Evolutionary conservation across 1,140 invertebrate species (phyloP).

Genomic region (Cardiocondyla obscurior): DNA sequence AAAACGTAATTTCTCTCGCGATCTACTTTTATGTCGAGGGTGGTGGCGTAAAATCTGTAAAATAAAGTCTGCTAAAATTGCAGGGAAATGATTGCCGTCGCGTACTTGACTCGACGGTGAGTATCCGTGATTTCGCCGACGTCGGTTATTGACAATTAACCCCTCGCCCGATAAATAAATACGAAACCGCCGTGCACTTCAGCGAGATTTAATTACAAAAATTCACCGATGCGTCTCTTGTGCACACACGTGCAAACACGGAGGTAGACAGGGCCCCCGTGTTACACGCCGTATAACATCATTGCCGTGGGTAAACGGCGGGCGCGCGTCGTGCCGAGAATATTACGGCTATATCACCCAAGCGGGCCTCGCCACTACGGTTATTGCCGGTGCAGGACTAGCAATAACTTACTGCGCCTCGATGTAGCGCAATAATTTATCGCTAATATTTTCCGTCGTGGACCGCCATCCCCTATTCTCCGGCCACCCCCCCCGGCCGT

Average conservation of each 20-base stretch:
- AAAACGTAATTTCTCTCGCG: background rate
- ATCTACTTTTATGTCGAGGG: background rate
- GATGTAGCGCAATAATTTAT: constrained; percentile 70
- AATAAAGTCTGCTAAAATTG: background rate
- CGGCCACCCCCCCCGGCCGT: background rate
- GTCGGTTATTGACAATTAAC: constrained; percentile 47
- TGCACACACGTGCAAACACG: background rate
- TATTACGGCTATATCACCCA: constrained; percentile 69
- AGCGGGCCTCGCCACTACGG: constrained; percentile 39
- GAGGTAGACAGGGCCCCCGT: background rate
- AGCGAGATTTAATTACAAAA: constrained; percentile 66
- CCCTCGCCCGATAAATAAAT: constrained; percentile 44
- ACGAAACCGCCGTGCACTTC: background rate
- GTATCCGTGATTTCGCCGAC: background rate
- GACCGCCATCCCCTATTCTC: constrained; percentile 43
- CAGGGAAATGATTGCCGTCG: background rate
- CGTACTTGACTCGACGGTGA: background rate
- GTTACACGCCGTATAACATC: constrained; percentile 43
- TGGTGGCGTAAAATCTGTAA: background rate
- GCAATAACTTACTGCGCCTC: constrained; percentile 67
- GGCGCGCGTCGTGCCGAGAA: constrained; percentile 58
- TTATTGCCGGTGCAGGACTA: constrained; percentile 63
- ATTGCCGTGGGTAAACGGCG: constrained; percentile 28
- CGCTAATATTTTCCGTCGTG: constrained; percentile 68
- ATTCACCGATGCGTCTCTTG: constrained; percentile 30